These are phyloP conservation scores for Agriotes lineatus DNA, from an alignment of 2,888 invertebrate species.

Conservation along the genomic window DNA sequence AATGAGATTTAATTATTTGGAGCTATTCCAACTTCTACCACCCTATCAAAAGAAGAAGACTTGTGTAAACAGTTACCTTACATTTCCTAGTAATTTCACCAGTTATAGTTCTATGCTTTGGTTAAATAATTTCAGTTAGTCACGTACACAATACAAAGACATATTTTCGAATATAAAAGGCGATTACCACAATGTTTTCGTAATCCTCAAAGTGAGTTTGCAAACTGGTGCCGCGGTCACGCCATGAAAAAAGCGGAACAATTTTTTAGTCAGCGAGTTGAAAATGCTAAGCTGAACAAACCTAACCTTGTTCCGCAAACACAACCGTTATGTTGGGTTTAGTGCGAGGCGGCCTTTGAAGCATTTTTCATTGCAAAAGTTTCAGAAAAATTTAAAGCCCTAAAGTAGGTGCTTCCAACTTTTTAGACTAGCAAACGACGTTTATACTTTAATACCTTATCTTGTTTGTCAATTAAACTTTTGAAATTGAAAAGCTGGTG, in stretches of 20 bases:
- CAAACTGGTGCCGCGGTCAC: not conserved
- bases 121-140: too few relatives aligned
- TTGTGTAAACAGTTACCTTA: too few relatives aligned
- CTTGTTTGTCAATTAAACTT: constrained; percentile 19
- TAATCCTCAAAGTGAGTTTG: too few relatives aligned
- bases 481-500: constrained; percentile 15
- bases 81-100: too few relatives aligned
- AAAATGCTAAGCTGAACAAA: constrained; percentile 5
- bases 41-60: too few relatives aligned
- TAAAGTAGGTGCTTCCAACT: constrained; percentile 1
- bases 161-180: too few relatives aligned
- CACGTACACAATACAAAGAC: too few relatives aligned
- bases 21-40: too few relatives aligned
- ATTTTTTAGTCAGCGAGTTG: constrained; percentile 2
- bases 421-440: constrained; percentile 2
- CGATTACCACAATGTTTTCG: too few relatives aligned
- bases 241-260: not conserved
- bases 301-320: not conserved
- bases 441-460: constrained; percentile 15
- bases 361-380: constrained; percentile 6
- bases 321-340: not conserved
- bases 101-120: too few relatives aligned
- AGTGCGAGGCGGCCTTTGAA: not conserved
- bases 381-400: constrained; percentile 7
- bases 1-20: too few relatives aligned